Conservation (phyloP, 1,140 invertebrate species). For the Berghia stephanieae region DNA sequence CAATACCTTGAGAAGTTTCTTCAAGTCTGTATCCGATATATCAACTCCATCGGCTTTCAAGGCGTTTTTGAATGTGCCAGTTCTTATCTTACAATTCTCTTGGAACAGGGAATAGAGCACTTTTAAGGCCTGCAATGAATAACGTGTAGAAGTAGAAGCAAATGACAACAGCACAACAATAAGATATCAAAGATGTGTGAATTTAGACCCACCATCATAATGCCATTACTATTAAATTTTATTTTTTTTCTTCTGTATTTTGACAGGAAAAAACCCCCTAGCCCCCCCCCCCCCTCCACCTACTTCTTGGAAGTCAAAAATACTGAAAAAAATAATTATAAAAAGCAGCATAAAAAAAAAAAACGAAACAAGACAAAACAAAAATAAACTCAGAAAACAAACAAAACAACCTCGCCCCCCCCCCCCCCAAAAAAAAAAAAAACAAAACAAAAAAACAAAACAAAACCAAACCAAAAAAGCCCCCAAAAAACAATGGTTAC, state of each 20-base stretch:
- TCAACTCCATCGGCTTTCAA: constrained; percentile 13
- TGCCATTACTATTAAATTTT: background rate
- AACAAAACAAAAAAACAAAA: too few species aligned
- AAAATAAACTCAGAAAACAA: too few species aligned
- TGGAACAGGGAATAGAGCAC: constrained; percentile 27
- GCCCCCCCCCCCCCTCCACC: too few species aligned
- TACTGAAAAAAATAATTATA: too few species aligned
- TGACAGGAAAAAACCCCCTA: background rate
- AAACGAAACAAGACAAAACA: too few species aligned
- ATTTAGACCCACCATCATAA: background rate
- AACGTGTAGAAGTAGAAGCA: background rate
- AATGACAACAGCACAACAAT: background rate
- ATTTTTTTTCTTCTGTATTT: background rate
- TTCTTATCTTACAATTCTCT: constrained; percentile 25
- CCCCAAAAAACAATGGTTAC: too few species aligned
- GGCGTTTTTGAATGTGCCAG: background rate
- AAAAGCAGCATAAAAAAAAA: too few species aligned
- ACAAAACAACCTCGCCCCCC: too few species aligned
- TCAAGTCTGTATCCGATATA: constrained; percentile 11
- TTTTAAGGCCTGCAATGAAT: background rate
- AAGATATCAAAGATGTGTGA: background rate
- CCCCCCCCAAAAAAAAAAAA: too few species aligned
- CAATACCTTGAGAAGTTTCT: constrained; percentile 30
- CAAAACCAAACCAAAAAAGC: too few species aligned
- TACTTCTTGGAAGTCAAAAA: too few species aligned